Percentiles rank a stretch among this genome's conserved stretches.
Evolutionary conservation across 1,140 invertebrate genomes (phyloP).

Genomic region (Drosophila simulans): DNA sequence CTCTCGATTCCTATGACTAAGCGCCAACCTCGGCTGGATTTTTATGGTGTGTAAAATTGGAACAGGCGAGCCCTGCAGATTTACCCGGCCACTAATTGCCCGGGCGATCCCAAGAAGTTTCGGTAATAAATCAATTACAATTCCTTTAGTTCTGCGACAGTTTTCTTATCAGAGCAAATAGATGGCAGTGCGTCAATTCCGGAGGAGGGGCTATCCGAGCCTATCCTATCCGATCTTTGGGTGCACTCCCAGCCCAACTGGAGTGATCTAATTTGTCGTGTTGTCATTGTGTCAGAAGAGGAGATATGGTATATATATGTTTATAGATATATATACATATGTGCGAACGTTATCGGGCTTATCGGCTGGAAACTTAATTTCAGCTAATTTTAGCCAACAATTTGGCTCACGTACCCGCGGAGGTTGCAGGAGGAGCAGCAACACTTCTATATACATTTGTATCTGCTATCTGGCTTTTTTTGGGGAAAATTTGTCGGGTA

Average conservation of each 20-base stretch:
- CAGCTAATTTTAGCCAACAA: constrained; percentile 42
- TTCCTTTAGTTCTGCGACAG: constrained; percentile 4
- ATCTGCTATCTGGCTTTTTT: neutral
- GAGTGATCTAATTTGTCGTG: constrained; percentile 42
- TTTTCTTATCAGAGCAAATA: constrained; percentile 24
- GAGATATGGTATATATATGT: constrained; percentile 12
- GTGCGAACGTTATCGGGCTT: constrained; percentile 26
- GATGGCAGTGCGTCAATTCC: constrained; percentile 25
- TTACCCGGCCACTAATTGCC: constrained; percentile 40
- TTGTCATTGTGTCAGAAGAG: constrained; percentile 13
- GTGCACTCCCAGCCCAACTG: constrained; percentile 29
- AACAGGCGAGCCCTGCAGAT: constrained; percentile 21
- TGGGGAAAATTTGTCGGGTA: neutral
- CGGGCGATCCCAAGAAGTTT: constrained; percentile 15
- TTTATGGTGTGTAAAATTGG: constrained; percentile 54
- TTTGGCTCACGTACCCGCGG: constrained; percentile 9
- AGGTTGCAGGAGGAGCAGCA: neutral
- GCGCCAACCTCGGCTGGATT: constrained; percentile 5
- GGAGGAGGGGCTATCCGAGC: neutral
- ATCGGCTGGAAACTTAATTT: constrained; percentile 29
- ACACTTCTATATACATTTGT: neutral
- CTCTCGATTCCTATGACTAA: constrained; percentile 10
- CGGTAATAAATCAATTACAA: constrained; percentile 59
- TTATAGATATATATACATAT: neutral
- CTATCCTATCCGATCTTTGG: neutral